Evolutionary conservation across 1,140 invertebrate species (phyloP).

Genomic region (Pseudomyrmex sp.): DNA sequence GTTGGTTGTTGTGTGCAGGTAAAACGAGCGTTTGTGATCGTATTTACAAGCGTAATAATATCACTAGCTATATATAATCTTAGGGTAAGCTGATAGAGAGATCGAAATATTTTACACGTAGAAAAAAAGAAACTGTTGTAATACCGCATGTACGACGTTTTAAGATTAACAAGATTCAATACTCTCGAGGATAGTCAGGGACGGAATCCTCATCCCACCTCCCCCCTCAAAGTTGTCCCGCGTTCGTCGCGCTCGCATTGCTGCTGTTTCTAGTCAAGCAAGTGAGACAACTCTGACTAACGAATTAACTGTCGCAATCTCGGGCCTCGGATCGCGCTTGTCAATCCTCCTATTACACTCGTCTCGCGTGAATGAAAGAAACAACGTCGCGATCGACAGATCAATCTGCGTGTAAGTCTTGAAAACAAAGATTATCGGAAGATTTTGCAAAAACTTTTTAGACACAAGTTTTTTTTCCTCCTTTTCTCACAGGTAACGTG

Average conservation of each 20-base stretch:
- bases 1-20: background rate
- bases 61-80: slow-evolving; percentile 60
- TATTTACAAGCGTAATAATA: slow-evolving; percentile 72
- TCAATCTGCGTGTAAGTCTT: no score
- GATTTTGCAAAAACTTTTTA: background rate
- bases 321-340: background rate
- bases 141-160: slow-evolving; percentile 40
- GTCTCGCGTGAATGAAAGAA: no score
- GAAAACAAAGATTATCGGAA: background rate
- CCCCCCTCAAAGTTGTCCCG: slow-evolving; percentile 52
- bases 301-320: slow-evolving; percentile 1
- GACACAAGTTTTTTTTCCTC: background rate
- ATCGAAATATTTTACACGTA: slow-evolving; percentile 71
- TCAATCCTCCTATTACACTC: background rate
- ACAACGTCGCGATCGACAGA: no score
- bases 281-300: slow-evolving; percentile 14
- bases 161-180: slow-evolving; percentile 50
- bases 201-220: background rate
- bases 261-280: slow-evolving; percentile 54
- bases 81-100: slow-evolving; percentile 66
- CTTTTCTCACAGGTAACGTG: background rate
- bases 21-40: slow-evolving; percentile 58
- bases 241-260: slow-evolving; percentile 30
- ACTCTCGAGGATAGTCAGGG: slow-evolving; percentile 55
- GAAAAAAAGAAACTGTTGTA: slow-evolving; percentile 22